Conservation (phyloP, 2,888 invertebrate species). For the Pheosia gnoma region DNA sequence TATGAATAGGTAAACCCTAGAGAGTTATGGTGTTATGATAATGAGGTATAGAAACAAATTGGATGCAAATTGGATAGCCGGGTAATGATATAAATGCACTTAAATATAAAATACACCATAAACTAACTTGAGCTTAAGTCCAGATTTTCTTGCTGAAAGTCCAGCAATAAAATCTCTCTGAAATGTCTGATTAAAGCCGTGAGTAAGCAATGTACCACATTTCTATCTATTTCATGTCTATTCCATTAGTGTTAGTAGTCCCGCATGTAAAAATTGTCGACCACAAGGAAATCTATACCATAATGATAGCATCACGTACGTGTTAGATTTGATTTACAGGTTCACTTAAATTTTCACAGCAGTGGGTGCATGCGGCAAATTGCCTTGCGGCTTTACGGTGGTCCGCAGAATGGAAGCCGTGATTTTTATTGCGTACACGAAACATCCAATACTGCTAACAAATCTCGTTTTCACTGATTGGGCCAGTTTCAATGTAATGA, state of each 20-base stretch:
- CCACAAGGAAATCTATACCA: slow-evolving; percentile 71
- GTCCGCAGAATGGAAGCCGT: slow-evolving; percentile 55
- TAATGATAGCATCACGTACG: slow-evolving; percentile 73
- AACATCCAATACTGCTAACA: slow-evolving; percentile 26
- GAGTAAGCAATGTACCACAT: neutral
- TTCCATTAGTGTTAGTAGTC: slow-evolving; percentile 6
- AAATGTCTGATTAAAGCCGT: neutral
- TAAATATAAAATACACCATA: neutral
- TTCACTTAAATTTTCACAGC: slow-evolving; percentile 72
- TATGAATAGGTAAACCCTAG: slow-evolving; percentile 65
- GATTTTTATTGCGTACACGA: slow-evolving; percentile 30
- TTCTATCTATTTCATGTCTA: neutral
- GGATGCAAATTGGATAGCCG: slow-evolving; percentile 50
- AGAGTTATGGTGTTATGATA: slow-evolving; percentile 72
- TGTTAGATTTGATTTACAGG: slow-evolving; percentile 80
- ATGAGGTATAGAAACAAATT: slow-evolving; percentile 51
- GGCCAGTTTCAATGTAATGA: slow-evolving; percentile 38
- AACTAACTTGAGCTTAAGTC: neutral
- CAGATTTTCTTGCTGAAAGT: neutral
- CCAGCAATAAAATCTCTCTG: neutral
- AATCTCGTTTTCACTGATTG: slow-evolving; percentile 52
- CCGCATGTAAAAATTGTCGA: slow-evolving; percentile 52
- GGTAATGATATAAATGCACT: slow-evolving; percentile 30
- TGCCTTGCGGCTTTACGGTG: slow-evolving; percentile 73
- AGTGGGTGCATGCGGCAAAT: slow-evolving; percentile 67